Evolutionary conservation across 2,797 vertebrate genomes (phyloP), one percentile per base, ranked within the genome.

Genomic region (Manis crassicaudata): DNA sequence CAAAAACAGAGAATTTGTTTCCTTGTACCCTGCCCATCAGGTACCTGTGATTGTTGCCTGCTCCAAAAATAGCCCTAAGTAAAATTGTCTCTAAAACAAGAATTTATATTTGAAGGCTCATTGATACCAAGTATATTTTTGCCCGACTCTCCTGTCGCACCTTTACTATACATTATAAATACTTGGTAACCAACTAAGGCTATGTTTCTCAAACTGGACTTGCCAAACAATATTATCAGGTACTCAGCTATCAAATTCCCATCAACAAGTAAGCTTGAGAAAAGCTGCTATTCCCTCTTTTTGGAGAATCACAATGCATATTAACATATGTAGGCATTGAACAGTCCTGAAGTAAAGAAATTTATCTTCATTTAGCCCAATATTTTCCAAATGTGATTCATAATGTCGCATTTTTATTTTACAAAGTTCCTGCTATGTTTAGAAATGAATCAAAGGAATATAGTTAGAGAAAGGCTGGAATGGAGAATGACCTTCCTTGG

Each of bases 101-200:
- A 13, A 52, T 43, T 37, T 83, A 23, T n/a, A 80, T 91, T 96
- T 96, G 29, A 6, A 92, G 86, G 7, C 18, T 93, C 13, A 83
- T 18, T 68, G 62, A 73, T 20, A 80, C 6, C 17, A 83, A 93
- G 18, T 77, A 37, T 76, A 25, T 37, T 68, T 73, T 95, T 52
- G 75, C 27, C 7, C 20, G 67, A 10, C 23, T 72, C 12, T 70
- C 11, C 8, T 35, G 10, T 73, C 18, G 40, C 56, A 83, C 25
- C 83, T 88, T 81, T 43, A 60, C 4, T 21, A 2, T n/a, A 88
- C 82, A 18, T 10, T 40, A n/a, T 84, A 67, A 76, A 37, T n/a
- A 72, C 6, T 60, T 46, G 20, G 25, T 68, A 92, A 85, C 16
- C 65, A 50, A 16, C 40, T 88, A 62, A 80, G 50, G 1, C 2